Evolutionary conservation across 2,888 invertebrate genomes (phyloP), one percentile per base, ranked within the genome.

Genomic region (Tetrapedia diversipes): DNA sequence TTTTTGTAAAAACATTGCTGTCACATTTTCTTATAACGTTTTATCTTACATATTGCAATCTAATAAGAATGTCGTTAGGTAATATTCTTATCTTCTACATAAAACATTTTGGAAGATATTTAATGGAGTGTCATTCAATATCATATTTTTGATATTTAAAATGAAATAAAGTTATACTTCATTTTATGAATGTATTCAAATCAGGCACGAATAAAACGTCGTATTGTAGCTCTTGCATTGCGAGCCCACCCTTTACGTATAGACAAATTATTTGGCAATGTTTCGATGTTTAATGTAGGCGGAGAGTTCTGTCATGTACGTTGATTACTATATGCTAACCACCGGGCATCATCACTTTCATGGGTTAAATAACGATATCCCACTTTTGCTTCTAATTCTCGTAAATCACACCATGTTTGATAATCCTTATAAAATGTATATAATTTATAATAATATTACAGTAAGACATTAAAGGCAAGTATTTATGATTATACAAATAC

Each of bases 361-460:
- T 98, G 98, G 8, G 98, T 98, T 81, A 98, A 93, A 92, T 97
- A 98, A 19, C 98, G 94, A 77, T 94, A 93, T 32, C 96, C 96
- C 41, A 96, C 95, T 70, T 90, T 88, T 47, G 93, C 93, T 93
- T 99, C 99, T 66, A 99, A 93, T 86, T 95, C 95, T 66, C 98
- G 94, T 87, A 99, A 94, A 93, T 99, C 99, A 86, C 95, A 95
- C 98, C 99, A 99, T 6, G 98, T 98, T 92, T 97, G 95, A 90
- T 96, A 96, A 92, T 98, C 96, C 95, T 96, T 11, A 51, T 2
- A 22, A 34, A 54, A 19, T 47, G 10, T 10, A 37, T 32, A 47
- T 19, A 39, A 47, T 34, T 49, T 22, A 56, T n/a, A 37, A 56
- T 39, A 49, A 24, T 22, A 14, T 7, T 24, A 37, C 34, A 32